Conservation (phyloP, 2,797 vertebrate species). For the Sebastes cheni region DNA sequence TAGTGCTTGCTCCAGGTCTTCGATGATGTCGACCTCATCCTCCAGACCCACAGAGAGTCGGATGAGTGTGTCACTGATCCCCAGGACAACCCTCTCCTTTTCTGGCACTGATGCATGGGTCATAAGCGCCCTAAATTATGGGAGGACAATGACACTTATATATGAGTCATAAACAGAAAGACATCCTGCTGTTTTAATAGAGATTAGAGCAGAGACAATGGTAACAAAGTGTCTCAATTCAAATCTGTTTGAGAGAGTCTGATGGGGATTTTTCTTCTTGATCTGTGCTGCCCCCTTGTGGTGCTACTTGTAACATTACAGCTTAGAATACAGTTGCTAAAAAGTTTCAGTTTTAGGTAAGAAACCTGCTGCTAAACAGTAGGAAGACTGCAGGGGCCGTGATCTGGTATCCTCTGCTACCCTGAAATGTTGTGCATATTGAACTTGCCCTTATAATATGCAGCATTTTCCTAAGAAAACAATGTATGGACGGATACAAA, state of each 20-base stretch:
- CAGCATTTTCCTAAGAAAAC: too few relatives aligned
- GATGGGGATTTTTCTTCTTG: neutral
- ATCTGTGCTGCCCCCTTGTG: slow-evolving; percentile 67
- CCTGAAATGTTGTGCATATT: neutral
- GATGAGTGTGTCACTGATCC: slow-evolving; percentile 91
- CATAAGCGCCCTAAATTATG: slow-evolving; percentile 89
- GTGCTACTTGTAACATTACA: neutral
- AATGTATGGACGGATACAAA: too few relatives aligned
- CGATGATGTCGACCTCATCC: slow-evolving; percentile 87
- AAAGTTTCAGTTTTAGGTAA: neutral
- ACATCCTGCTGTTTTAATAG: neutral
- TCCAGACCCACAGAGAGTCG: slow-evolving; percentile 94
- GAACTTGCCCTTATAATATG: neutral
- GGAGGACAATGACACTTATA: neutral
- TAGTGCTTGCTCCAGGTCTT: slow-evolving; percentile 90
- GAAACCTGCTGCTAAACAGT: neutral
- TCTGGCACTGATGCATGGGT: slow-evolving; percentile 91
- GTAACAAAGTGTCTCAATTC: neutral
- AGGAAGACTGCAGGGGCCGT: neutral
- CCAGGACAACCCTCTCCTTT: slow-evolving; percentile 81
- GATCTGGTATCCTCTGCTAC: neutral
- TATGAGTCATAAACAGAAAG: neutral
- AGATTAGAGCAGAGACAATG: neutral
- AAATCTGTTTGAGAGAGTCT: neutral
- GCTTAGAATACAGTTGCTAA: neutral